Percentiles rank a stretch among this genome's conserved stretches.
Conservation (phyloP, 1,140 invertebrate genomes). For the Lutraria rhynchaena region DNA sequence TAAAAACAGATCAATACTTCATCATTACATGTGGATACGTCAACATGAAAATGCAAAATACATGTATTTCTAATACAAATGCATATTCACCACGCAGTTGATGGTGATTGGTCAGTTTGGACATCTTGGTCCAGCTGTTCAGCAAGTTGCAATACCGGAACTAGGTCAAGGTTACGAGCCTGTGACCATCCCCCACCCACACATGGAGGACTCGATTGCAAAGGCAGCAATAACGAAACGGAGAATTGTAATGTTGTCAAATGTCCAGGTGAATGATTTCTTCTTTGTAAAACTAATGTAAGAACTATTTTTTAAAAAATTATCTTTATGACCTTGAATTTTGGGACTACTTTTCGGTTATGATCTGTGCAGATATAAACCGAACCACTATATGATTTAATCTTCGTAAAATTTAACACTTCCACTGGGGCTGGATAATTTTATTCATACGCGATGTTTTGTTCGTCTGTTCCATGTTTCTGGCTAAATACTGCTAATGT, state of each 20-base stretch:
- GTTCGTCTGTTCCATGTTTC: no score
- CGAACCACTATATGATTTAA: neutral
- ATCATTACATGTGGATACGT: slow-evolving; percentile 95
- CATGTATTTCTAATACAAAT: slow-evolving; percentile 72
- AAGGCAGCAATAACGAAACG: neutral
- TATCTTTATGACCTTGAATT: neutral
- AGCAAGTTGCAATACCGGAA: neutral
- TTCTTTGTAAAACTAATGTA: neutral
- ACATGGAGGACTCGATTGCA: slow-evolving; percentile 6
- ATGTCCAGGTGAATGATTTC: neutral
- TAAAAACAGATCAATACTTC: slow-evolving; percentile 91
- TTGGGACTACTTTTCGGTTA: neutral
- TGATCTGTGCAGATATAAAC: neutral
- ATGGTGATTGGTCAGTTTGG: slow-evolving; percentile 10
- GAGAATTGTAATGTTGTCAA: neutral
- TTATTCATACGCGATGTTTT: neutral
- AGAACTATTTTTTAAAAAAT: neutral
- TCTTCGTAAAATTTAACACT: neutral
- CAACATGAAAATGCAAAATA: slow-evolving; percentile 83
- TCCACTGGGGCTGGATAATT: neutral
- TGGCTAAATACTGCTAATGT: no score
- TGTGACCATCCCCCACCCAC: slow-evolving; percentile 25
- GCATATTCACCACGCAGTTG: slow-evolving; percentile 21
- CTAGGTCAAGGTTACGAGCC: neutral
- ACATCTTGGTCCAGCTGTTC: neutral